Evolutionary conservation across 2,797 vertebrate genomes (phyloP), one percentile per base, ranked within the genome.

Genomic region (Clarias laeviceps): DNA sequence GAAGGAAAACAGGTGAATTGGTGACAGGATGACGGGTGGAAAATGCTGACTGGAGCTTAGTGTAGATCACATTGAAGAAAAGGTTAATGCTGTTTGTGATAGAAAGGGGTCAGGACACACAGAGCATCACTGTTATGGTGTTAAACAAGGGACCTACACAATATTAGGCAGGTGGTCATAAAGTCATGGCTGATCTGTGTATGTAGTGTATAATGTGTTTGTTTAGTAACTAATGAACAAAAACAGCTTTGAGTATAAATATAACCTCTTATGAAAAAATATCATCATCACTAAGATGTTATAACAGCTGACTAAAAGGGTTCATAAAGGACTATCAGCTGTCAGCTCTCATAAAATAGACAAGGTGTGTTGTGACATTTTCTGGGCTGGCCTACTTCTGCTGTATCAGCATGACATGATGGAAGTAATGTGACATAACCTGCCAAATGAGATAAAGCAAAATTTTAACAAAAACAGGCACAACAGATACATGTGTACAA

Each of bases 281-380:
- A 69, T 9, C 32, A 69, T 72, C 22, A 37, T 37, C 22, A 45
- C 2, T 45, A 7, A 29, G 17, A 32, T 8, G 56, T 22, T 56
- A 57, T 57, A 77, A 54, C 17, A 18, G 45, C 7, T 54, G 40
- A 57, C 45, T 24, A 3, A 34, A 22, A 59, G n/a, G 29, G 18
- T 32, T 34, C 57, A 7, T 56, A 22, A 57, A 34, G 29, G 29
- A 56, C 15, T 54, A 54, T 54, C 50, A n/a, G 37, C 11, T 37
- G 32, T 37, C 32, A 20, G 17, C 32, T 22, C 34, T 40, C 37
- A 72, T 70, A 37, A 70, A 40, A 40, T 70, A 11, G 9, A 70
- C 9, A 70, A n/a, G 37, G 37, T 54, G 70, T 76, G 50, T 29
- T 76, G 22, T 76, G 27, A 76, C 8, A 12, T 76, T 77, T 77